A percentile compares a stretch with the other conserved stretches of the same genome.
phyloP scores from a whole-genome alignment of 1,140 invertebrate genomes.

The Oscheius sp. region DNA sequence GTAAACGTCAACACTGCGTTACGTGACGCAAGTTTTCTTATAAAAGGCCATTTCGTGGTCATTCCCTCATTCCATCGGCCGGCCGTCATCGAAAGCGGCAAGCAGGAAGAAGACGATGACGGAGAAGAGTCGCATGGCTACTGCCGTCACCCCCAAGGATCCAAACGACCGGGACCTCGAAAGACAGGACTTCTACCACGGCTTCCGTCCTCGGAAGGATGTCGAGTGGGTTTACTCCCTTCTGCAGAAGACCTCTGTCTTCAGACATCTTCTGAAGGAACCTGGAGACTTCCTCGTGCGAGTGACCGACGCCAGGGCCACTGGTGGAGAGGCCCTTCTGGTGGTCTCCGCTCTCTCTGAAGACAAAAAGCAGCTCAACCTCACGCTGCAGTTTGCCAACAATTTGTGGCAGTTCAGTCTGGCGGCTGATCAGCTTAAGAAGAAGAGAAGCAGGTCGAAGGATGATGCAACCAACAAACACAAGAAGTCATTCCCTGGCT shows the following conservation, averaged over 20 bases:
- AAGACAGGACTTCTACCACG: neutral
- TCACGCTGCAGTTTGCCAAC: slow-evolving; percentile 4
- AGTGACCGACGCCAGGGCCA: slow-evolving; percentile 7
- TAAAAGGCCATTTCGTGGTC: no score
- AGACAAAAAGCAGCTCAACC: neutral
- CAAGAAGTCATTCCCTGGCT: neutral
- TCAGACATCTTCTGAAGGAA: slow-evolving; percentile 8
- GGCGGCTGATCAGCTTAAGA: neutral
- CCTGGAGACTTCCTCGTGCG: slow-evolving; percentile 36
- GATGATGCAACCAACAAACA: slow-evolving; percentile 3
- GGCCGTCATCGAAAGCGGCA: no score
- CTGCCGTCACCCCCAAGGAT: no score
- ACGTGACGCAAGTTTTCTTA: no score
- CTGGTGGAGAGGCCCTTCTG: slow-evolving; percentile 2
- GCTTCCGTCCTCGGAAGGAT: neutral
- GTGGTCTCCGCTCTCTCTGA: slow-evolving; percentile 11
- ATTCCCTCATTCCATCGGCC: no score
- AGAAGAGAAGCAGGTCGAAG: neutral
- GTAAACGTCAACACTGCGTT: no score
- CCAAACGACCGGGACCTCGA: no score
- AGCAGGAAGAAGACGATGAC: no score
- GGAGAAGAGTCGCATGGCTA: no score
- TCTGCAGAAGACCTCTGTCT: no score
- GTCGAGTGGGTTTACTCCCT: no score
- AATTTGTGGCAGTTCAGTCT: neutral